Evolutionary conservation across 2,888 invertebrate genomes (phyloP).

Genomic region (Microdon myrmicae): DNA sequence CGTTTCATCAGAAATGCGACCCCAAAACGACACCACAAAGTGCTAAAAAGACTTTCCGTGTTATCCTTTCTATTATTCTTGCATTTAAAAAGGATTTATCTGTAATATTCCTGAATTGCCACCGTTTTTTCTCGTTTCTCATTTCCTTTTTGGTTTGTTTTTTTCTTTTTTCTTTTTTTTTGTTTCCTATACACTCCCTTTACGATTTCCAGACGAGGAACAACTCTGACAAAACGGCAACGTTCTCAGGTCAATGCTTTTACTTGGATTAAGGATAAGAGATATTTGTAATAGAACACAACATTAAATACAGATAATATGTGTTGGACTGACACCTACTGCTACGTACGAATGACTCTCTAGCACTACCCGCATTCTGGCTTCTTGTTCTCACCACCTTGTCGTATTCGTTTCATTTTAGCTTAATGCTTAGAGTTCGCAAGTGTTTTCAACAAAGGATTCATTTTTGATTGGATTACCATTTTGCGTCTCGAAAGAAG

Average conservation of each 20-base stretch:
- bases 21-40: slow-evolving; percentile 12
- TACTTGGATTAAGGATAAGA: slow-evolving; percentile 31
- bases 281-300: slow-evolving; percentile 28
- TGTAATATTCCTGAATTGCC: slow-evolving; percentile 47
- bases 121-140: slow-evolving; percentile 20
- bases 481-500: slow-evolving; percentile 2
- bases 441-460: slow-evolving; percentile 9
- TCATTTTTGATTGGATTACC: slow-evolving; percentile 17
- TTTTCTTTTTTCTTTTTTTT: no score
- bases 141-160: no score
- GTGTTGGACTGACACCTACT: slow-evolving; percentile 27
- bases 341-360: no score
- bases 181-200: background rate
- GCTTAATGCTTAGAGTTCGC: no score
- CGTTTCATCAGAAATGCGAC: slow-evolving; percentile 1
- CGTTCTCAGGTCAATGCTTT: slow-evolving; percentile 21
- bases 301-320: slow-evolving; percentile 36
- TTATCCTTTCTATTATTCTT: slow-evolving; percentile 49
- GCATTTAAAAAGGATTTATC: slow-evolving; percentile 50
- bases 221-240: background rate
- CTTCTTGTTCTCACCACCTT: background rate
- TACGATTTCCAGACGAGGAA: background rate
- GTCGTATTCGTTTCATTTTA: background rate
- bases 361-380: no score
- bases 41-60: slow-evolving; percentile 49